Evolutionary conservation across 2,797 vertebrate species (phyloP).

Genomic region (Alectoris magna): DNA sequence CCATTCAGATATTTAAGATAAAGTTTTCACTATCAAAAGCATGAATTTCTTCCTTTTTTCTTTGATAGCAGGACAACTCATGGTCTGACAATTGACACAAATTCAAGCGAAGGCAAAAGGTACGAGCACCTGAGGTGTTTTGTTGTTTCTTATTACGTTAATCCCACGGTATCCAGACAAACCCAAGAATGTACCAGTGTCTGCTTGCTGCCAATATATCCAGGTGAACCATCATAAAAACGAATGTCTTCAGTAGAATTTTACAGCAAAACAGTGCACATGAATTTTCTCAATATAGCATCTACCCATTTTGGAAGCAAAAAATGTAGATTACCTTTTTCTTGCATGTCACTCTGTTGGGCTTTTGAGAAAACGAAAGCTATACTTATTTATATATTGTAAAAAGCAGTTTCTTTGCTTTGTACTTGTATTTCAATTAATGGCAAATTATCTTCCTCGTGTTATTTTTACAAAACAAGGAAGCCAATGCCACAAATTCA

Average conservation of each 20-base stretch:
- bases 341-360: conserved; percentile 16
- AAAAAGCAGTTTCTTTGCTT: not conserved
- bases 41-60: not conserved
- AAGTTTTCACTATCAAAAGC: not conserved
- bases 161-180: not conserved
- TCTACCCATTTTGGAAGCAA: not conserved
- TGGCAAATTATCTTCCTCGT: not conserved
- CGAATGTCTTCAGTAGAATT: not conserved
- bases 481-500: not conserved
- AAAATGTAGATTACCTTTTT: not conserved
- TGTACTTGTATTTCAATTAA: not conserved
- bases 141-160: not conserved
- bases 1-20: not conserved
- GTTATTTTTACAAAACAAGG: not conserved
- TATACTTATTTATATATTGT: not conserved
- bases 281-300: not conserved
- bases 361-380: conserved; percentile 14
- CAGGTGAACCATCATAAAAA: not conserved
- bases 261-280: not conserved
- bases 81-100: not conserved
- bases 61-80: not conserved
- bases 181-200: not conserved
- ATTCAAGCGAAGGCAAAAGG: not conserved
- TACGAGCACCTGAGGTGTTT: not conserved
- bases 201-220: not conserved